Evolutionary conservation across 2,888 invertebrate genomes (phyloP), one percentile per base, ranked within the genome.

Genomic region (Cerceris ruficornis): DNA sequence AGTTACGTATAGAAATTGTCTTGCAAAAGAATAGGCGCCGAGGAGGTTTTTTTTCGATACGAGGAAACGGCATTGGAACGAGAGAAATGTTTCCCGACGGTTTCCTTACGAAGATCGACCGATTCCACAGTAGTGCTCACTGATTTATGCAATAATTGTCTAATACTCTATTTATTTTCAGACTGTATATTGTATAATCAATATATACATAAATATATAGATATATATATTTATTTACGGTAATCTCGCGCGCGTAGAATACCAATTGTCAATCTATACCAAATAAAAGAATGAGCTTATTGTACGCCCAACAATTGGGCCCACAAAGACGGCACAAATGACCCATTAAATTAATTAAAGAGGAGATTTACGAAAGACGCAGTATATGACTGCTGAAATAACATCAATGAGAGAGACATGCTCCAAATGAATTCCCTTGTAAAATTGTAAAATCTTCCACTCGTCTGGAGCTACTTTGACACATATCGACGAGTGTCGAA

Each of bases 71-170:
- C 60, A 58, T 66, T n/a, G n/a, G 11, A 59, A 15, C 58, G 41
- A 46, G n/a, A 9, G 8, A 61, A 43, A 39, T 49, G 13, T 52
- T 8, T 41, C 11, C 9, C 11, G 41, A n/a, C 54, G 41, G 50
- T 42, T 78, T 59, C 17, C n/a, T 41, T 58, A 28, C 9, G 17
- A 17, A n/a, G 42, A 60, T 57, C 50, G n/a, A 54, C 46, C 57
- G 52, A 72, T 58, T 58, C 55, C 55, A 62, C 42, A 55, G 66
- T 68, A 78, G 62, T 83, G 87, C 86, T 85, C 86, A 87, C 78
- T 82, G 81, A 85, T 83, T 85, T 79, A 84, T 74, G 87, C 88
- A 88, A 88, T 88, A 88, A 87, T 83, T 79, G 82, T 77, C 71
- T 69, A 75, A 81, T 85, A 85, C 75, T 85, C 77, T 75, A 79